Percentiles rank a stretch among this genome's conserved stretches.
Conservation (phyloP, 2,113 vertebrate genomes). For the Bombycilla garrulus region DNA sequence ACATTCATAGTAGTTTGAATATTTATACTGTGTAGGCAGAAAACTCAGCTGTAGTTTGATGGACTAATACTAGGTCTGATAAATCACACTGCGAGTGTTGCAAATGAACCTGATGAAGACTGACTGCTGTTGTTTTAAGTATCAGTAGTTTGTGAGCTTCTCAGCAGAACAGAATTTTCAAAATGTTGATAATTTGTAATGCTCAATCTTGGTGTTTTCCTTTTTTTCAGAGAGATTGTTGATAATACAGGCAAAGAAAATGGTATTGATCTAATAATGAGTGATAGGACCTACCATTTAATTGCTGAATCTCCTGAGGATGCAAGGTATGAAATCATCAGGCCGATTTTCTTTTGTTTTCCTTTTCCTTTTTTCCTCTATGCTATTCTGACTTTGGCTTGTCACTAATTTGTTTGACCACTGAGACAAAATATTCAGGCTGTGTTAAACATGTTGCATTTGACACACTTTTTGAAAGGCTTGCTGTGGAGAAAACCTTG, state of each 20-base stretch:
- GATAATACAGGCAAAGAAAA: slow-evolving; percentile 95
- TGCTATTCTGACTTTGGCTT: not conserved
- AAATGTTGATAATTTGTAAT: not conserved
- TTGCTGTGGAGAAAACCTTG: not conserved
- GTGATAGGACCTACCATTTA: slow-evolving; percentile 89
- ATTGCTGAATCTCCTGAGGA: slow-evolving; percentile 96
- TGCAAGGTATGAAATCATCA: slow-evolving; percentile 80
- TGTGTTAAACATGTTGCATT: not conserved
- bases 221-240: slow-evolving; percentile 84
- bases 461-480: not conserved
- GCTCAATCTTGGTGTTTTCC: not conserved
- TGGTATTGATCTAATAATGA: slow-evolving; percentile 90
- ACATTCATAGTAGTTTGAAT: not conserved
- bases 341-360: accelerated
- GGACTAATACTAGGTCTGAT: not conserved
- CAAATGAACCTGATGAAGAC: not conserved
- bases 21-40: not conserved
- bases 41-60: not conserved
- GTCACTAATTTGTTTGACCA: not conserved
- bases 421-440: not conserved
- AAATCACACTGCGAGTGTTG: not conserved
- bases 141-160: not conserved
- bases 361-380: not conserved
- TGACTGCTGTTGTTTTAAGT: not conserved
- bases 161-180: not conserved